Evolutionary conservation across 2,888 invertebrate genomes (phyloP).

Genomic region (Plebejus anna): DNA sequence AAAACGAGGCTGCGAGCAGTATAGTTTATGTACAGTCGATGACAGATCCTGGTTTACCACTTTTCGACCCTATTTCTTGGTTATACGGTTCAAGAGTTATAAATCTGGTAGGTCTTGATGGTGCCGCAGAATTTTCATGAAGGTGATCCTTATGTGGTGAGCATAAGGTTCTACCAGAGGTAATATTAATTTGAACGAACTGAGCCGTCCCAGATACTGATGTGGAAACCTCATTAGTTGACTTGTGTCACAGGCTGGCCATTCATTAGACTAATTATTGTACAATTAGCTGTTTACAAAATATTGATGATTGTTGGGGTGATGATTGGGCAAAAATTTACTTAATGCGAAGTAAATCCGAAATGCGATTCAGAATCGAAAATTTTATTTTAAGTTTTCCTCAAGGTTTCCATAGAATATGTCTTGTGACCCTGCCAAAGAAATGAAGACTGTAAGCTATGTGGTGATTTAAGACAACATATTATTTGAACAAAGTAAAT

Average conservation of each 20-base stretch:
- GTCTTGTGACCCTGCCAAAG: background rate
- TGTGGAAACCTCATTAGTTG: constrained; percentile 50
- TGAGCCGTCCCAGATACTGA: constrained; percentile 22
- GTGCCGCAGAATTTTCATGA: background rate
- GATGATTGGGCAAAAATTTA: constrained; percentile 71
- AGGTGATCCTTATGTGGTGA: background rate
- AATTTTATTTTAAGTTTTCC: constrained; percentile 56
- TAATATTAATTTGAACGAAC: background rate
- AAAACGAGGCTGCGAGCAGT: constrained; percentile 4
- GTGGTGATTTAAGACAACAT: no score
- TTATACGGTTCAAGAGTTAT: background rate
- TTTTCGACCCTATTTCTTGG: background rate
- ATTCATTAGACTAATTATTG: constrained; percentile 36
- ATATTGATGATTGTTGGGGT: constrained; percentile 31
- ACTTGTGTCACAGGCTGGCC: constrained; percentile 50
- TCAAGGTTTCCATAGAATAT: background rate
- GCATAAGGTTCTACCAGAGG: background rate
- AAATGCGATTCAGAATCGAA: constrained; percentile 60
- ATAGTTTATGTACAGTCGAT: background rate
- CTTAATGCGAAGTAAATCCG: constrained; percentile 72
- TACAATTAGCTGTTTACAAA: constrained; percentile 68
- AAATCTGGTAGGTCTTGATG: background rate
- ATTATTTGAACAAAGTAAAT: background rate
- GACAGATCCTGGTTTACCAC: background rate
- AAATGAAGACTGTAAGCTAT: background rate